Base-by-base conservation (phyloP, 2,797 vertebrate species). In the Steatocranus sp. region DNA sequence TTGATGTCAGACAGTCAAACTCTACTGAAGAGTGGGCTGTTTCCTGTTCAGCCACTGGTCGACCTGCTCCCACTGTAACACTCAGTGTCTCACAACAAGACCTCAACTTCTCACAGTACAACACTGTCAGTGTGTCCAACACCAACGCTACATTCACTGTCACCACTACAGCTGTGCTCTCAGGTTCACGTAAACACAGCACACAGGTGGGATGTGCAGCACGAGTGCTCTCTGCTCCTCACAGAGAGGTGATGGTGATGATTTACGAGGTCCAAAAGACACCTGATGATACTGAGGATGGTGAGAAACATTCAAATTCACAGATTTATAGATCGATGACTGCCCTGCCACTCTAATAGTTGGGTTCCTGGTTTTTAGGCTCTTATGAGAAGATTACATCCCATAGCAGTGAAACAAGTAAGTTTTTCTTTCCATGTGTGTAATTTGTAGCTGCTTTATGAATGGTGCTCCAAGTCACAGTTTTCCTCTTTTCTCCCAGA, bases 151-250 rank as follows among this genome's bases (percentile, higher is more conserved):
- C 43, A 46, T 8, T 46, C 43, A 46, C 43, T 46, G 18, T n/a
- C 48, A 50, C 48, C 48, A 20, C 48, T 51, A 51, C 49, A 51
- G 49, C n/a, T 51, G 49, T 51, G 49, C n/a, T 51, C 50, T 51
- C 49, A 51, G 49, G 11, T 51, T 51, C 49, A 51, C 3, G 5
- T 23, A 38, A 38, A 4, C 1, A 51, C 50, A 53, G 12, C 23
- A 54, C 25, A 54, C 25, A 53, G 12, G 51, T 53, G 51, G 51
- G 51, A 51, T 51, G 50, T 53, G 23, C 51, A 53, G 51, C 20
- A 54, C 51, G 23, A 54, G 51, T 54, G 23, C 23, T 53, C 50
- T 53, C 51, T 54, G 53, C 53, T 30, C 53, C 50, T 53, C 49
- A 53, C 1, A 51, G 11, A 3, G 50, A 53, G 11, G 50, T 53